Evolutionary conservation across 1,140 invertebrate species (phyloP).

Genomic region (Bradysia coprophila): DNA sequence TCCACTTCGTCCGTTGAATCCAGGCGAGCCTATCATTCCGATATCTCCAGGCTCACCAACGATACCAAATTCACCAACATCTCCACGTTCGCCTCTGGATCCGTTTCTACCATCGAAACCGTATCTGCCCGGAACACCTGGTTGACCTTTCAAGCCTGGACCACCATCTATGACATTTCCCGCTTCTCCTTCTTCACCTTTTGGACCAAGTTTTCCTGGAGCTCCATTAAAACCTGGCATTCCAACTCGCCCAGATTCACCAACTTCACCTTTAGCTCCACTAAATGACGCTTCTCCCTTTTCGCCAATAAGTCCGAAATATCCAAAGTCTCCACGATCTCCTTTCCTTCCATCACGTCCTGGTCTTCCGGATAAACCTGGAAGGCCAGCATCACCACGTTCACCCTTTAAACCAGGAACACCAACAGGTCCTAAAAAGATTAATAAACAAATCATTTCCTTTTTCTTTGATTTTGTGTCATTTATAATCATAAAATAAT

Average conservation of each 20-base stretch:
- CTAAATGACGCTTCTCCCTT: constrained; percentile 32
- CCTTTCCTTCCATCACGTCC: constrained; percentile 27
- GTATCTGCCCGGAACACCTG: constrained; percentile 24
- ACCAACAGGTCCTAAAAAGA: constrained; percentile 11
- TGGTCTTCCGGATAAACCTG: constrained; percentile 27
- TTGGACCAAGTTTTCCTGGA: constrained; percentile 30
- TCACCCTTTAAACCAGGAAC: constrained; percentile 17
- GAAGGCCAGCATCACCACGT: constrained; percentile 27
- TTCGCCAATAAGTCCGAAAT: constrained; percentile 25
- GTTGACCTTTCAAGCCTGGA: constrained; percentile 25
- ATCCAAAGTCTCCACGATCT: constrained; percentile 30
- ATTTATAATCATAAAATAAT: not conserved
- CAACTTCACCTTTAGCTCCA: constrained; percentile 37
- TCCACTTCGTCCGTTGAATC: constrained; percentile 14
- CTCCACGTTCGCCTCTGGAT: constrained; percentile 17
- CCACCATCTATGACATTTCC: constrained; percentile 16
- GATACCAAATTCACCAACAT: constrained; percentile 30
- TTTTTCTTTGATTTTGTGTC: constrained; percentile 3
- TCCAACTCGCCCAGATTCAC: constrained; percentile 32
- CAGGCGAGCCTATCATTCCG: constrained; percentile 15
- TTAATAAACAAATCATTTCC: not conserved
- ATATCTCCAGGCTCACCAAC: constrained; percentile 27
- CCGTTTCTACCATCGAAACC: constrained; percentile 19
- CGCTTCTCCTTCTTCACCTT: constrained; percentile 37
- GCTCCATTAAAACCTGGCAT: constrained; percentile 27